These are phyloP conservation scores for Melieria omissa DNA, from an alignment of 2,888 invertebrate species.

Conservation along the genomic window DNA sequence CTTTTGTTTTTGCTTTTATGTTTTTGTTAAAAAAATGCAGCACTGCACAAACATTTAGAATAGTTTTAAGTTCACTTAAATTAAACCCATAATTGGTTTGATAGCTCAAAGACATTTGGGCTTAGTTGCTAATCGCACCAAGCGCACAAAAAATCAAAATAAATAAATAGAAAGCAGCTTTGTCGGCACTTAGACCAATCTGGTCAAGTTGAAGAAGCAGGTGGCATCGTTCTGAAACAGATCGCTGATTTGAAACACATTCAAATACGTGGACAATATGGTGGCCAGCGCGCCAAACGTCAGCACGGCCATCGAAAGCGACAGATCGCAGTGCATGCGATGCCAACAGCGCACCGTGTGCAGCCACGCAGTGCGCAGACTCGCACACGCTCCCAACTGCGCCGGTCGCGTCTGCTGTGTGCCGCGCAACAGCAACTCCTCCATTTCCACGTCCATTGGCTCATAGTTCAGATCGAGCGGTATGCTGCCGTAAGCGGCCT, in stretches of 20 bases:
- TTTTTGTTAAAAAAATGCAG: too few relatives aligned
- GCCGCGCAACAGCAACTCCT: constrained; percentile 42
- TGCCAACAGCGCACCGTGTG: constrained; percentile 50
- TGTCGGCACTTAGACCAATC: not conserved
- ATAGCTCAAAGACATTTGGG: too few relatives aligned
- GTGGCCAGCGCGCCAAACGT: constrained; percentile 75
- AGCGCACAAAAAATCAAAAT: too few relatives aligned
- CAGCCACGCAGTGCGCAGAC: constrained; percentile 45
- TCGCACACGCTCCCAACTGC: not conserved
- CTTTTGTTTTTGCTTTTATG: too few relatives aligned
- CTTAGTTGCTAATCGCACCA: too few relatives aligned
- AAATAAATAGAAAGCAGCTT: too few relatives aligned
- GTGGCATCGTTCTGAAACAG: constrained; percentile 78
- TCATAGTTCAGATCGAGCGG: constrained; percentile 61
- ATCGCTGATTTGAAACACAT: constrained; percentile 73
- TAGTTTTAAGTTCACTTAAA: too few relatives aligned
- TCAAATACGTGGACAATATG: constrained; percentile 76
- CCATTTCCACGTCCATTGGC: constrained; percentile 53
- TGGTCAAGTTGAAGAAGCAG: constrained; percentile 73
- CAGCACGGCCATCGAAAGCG: constrained; percentile 72
- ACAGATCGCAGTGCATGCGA: constrained; percentile 66
- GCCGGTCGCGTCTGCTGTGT: constrained; percentile 34
- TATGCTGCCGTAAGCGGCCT: constrained; percentile 62
- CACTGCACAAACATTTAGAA: too few relatives aligned
- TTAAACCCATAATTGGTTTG: too few relatives aligned